A percentile compares a stretch with the other conserved stretches of the same genome.
Conservation (phyloP, 1,140 invertebrate species). For the Drosophila littoralis region DNA sequence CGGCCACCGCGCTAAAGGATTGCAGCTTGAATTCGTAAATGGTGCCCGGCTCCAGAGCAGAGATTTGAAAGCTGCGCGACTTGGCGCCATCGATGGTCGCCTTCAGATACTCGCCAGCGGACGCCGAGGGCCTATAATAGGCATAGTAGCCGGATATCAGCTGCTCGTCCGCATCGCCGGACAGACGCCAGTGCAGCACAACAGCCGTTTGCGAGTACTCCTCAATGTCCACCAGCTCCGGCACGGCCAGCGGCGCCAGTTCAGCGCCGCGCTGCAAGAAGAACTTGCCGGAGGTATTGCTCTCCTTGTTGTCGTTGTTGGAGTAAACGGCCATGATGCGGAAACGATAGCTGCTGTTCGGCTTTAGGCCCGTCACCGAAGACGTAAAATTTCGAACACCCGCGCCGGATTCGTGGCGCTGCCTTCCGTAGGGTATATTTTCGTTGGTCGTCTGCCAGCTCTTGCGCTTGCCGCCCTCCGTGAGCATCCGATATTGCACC, state of each 20-base stretch:
- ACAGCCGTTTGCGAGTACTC: slow-evolving; percentile 89
- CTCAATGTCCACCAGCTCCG: slow-evolving; percentile 89
- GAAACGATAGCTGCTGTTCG: slow-evolving; percentile 90
- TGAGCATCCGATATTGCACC: slow-evolving; percentile 84
- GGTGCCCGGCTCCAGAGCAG: slow-evolving; percentile 91
- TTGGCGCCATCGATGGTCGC: slow-evolving; percentile 90
- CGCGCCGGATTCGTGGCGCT: slow-evolving; percentile 86
- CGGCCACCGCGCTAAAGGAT: slow-evolving; percentile 93
- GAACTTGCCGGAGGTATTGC: slow-evolving; percentile 92
- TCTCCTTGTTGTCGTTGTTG: slow-evolving; percentile 96
- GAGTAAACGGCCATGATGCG: slow-evolving; percentile 96
- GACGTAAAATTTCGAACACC: slow-evolving; percentile 87
- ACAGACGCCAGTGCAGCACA: slow-evolving; percentile 88
- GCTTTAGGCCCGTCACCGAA: slow-evolving; percentile 89
- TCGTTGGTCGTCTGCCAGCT: slow-evolving; percentile 93
- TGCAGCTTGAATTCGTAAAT: slow-evolving; percentile 96
- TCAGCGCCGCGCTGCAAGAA: slow-evolving; percentile 88
- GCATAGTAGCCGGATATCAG: slow-evolving; percentile 91
- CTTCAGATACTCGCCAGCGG: slow-evolving; percentile 93
- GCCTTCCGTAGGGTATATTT: slow-evolving; percentile 88
- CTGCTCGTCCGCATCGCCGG: slow-evolving; percentile 39
- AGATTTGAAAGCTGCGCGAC: slow-evolving; percentile 89
- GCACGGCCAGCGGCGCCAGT: slow-evolving; percentile 88
- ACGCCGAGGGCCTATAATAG: slow-evolving; percentile 92
- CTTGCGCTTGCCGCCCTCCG: slow-evolving; percentile 73